Conservation (phyloP, 2,888 invertebrate genomes). For the Chromoteleia sp. region DNA sequence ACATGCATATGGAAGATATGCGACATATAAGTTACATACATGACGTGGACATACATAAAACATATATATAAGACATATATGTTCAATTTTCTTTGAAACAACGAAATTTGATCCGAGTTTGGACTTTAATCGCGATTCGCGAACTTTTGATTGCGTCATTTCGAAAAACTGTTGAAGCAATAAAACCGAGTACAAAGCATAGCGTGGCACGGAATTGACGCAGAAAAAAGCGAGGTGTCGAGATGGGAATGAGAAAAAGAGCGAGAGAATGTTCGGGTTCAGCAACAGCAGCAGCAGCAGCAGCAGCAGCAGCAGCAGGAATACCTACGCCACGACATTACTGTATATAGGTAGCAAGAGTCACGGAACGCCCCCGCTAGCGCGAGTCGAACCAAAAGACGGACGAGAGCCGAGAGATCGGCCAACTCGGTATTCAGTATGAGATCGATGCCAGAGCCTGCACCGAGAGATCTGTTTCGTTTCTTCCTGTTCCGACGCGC, state of each 20-base stretch:
- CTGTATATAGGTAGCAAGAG: slow-evolving; percentile 70
- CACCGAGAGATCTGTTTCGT: slow-evolving; percentile 47
- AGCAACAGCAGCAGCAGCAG: slow-evolving; percentile 41
- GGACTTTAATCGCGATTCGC: too few relatives aligned
- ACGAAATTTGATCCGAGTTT: too few relatives aligned
- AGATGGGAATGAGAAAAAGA: slow-evolving; percentile 65
- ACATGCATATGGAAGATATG: too few relatives aligned
- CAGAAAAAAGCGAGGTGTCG: slow-evolving; percentile 25
- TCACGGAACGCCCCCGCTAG: slow-evolving; percentile 77
- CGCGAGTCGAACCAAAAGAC: slow-evolving; percentile 74
- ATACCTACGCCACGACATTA: slow-evolving; percentile 72
- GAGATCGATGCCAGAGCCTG: slow-evolving; percentile 69
- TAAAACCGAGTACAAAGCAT: too few relatives aligned
- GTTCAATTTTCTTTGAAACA: too few relatives aligned
- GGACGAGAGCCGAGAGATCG: slow-evolving; percentile 74
- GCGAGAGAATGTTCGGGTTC: slow-evolving; percentile 65
- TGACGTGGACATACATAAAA: too few relatives aligned
- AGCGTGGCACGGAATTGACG: too few relatives aligned
- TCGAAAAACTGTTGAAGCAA: too few relatives aligned
- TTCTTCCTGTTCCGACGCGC: slow-evolving; percentile 39
- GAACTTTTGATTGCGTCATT: too few relatives aligned
- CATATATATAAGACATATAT: too few relatives aligned
- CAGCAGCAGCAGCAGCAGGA: slow-evolving; percentile 44
- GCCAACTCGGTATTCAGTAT: slow-evolving; percentile 68
- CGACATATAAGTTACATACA: too few relatives aligned